Conservation (phyloP, 2,797 vertebrate species). For the Pipistrellus pipistrellus region DNA sequence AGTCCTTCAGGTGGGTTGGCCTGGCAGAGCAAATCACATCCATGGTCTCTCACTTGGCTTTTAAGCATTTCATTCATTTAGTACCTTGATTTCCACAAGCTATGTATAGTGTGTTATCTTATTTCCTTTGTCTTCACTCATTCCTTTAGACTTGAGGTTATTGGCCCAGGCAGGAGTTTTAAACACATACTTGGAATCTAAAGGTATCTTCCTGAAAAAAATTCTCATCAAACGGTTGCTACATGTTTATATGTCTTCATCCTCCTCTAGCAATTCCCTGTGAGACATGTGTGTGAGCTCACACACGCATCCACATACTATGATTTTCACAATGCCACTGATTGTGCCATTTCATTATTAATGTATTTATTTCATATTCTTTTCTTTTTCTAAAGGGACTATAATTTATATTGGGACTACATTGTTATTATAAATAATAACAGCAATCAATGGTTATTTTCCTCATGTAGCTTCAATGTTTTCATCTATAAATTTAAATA, state of each 20-base stretch:
- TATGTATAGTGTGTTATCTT: neutral
- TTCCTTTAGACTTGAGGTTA: neutral
- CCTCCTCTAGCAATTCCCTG: neutral
- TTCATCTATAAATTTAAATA: neutral
- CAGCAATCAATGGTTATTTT: neutral
- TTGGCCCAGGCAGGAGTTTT: neutral
- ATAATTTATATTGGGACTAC: neutral
- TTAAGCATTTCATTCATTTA: neutral
- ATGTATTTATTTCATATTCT: neutral
- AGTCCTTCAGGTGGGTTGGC: neutral
- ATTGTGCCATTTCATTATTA: neutral
- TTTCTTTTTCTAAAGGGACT: neutral
- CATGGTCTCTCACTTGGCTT: neutral
- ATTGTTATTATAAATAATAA: neutral
- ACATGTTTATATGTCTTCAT: neutral
- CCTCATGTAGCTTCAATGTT: neutral
- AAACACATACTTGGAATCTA: neutral
- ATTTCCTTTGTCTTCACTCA: neutral
- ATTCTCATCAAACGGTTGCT: neutral
- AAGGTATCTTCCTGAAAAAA: neutral
- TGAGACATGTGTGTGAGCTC: rapidly evolving
- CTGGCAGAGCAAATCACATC: neutral
- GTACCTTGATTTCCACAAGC: neutral
- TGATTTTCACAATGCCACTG: neutral
- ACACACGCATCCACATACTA: rapidly evolving